Conservation (phyloP, 92 coral and sea anemone genomes). For the Bergia sp. region DNA sequence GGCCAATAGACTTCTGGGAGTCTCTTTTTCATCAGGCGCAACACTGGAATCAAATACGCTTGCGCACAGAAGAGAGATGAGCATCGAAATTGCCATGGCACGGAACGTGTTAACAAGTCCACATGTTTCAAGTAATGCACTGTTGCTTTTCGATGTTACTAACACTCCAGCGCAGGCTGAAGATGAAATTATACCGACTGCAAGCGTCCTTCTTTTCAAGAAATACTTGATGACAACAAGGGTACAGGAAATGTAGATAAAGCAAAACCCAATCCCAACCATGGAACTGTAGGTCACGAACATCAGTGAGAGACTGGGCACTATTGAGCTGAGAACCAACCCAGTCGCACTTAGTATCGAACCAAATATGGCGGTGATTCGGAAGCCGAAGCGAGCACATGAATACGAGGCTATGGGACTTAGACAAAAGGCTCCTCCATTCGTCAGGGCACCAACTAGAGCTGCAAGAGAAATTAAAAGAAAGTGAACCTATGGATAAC, state of each 20-base stretch:
- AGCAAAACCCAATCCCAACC: background rate
- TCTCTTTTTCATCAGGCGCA: background rate
- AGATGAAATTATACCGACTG: no score
- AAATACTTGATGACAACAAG: background rate
- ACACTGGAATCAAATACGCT: constrained; percentile 10
- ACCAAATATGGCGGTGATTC: constrained; percentile 14
- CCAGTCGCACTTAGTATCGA: background rate
- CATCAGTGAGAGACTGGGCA: background rate
- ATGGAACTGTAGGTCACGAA: constrained; percentile 1
- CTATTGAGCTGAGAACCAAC: background rate
- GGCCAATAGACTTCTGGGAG: background rate
- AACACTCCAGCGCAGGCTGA: no score
- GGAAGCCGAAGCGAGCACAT: constrained; percentile 15
- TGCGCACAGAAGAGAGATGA: constrained; percentile 41
- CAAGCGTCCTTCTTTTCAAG: no score
- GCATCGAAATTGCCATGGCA: no score
- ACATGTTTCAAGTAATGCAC: no score
- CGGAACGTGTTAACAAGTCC: no score
- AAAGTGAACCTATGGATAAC: no score
- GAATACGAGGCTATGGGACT: constrained; percentile 7
- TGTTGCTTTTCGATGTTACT: no score
- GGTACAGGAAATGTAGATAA: constrained; percentile 10
- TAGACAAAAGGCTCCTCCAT: constrained; percentile 4
- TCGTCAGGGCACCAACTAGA: no score
- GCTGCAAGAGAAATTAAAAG: no score